phyloP scores from a whole-genome alignment of 2,888 invertebrate species.

The Leptarthrus brevirostris region DNA sequence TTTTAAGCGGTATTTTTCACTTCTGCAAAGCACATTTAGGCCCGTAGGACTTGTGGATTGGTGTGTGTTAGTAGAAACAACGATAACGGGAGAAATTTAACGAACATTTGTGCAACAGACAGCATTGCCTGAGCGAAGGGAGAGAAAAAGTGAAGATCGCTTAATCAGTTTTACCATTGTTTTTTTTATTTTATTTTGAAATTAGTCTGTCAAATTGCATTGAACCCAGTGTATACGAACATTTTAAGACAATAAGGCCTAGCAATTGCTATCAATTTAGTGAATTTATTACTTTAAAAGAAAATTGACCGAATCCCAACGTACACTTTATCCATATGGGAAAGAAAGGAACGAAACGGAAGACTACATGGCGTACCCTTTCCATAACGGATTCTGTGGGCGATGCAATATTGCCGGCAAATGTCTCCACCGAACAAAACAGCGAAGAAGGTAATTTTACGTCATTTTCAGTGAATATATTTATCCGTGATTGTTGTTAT shows the following conservation, averaged over 20 bases:
- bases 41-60: no score
- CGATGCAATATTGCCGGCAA: constrained; percentile 1
- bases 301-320: background rate
- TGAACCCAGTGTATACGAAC: background rate
- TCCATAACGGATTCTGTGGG: constrained; percentile 69
- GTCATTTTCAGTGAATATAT: background rate
- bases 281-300: background rate
- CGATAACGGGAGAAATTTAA: no score
- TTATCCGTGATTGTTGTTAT: background rate
- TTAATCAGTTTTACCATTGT: background rate
- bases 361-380: constrained; percentile 74
- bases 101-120: no score
- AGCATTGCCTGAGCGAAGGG: no score
- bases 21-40: no score
- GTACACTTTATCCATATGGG: constrained; percentile 67
- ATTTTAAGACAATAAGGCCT: no score
- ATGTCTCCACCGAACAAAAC: constrained; percentile 39
- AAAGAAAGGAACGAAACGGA: constrained; percentile 71
- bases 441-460: constrained; percentile 41
- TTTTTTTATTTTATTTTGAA: background rate
- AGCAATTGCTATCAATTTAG: no score
- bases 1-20: background rate
- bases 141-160: background rate
- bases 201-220: constrained; percentile 12
- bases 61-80: no score